Percentiles rank a stretch among this genome's conserved stretches.
phyloP scores from a whole-genome alignment of 2,113 vertebrate genomes.

The Balaeniceps rex region DNA sequence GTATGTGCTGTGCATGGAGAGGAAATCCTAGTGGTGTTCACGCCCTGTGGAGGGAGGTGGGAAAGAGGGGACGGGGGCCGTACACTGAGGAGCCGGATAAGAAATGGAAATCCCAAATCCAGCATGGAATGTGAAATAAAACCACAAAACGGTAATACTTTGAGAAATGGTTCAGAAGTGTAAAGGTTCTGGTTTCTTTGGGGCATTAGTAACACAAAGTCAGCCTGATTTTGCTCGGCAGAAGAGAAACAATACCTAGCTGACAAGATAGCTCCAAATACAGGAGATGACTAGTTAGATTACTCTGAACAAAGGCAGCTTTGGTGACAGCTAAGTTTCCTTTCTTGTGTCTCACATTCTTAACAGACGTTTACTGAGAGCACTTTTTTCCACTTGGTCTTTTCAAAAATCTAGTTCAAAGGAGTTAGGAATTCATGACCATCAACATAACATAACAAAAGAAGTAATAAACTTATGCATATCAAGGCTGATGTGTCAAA shows the following conservation, averaged over 20 bases:
- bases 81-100: not conserved
- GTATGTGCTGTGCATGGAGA: not conserved
- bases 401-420: slow-evolving; percentile 33
- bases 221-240: slow-evolving; percentile 29
- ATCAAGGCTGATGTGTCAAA: slow-evolving; percentile 10
- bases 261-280: slow-evolving; percentile 52
- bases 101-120: not conserved
- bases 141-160: not conserved
- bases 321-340: not conserved
- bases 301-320: slow-evolving; percentile 30
- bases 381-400: not conserved
- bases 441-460: slow-evolving; percentile 30
- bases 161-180: not conserved
- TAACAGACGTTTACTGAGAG: slow-evolving; percentile 59
- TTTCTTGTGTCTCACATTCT: not conserved
- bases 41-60: not conserved
- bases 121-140: not conserved
- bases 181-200: not conserved
- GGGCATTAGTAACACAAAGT: slow-evolving; percentile 37
- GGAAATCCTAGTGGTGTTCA: not conserved
- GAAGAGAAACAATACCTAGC: slow-evolving; percentile 42
- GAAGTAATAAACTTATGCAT: not conserved
- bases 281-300: slow-evolving; percentile 52
- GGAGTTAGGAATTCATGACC: slow-evolving; percentile 9
- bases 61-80: accelerated